Percentiles rank a stretch among this genome's conserved stretches.
These are phyloP conservation scores for Rhynchomys soricoides DNA, from an alignment of 2,113 vertebrate species.

Conservation along the genomic window DNA sequence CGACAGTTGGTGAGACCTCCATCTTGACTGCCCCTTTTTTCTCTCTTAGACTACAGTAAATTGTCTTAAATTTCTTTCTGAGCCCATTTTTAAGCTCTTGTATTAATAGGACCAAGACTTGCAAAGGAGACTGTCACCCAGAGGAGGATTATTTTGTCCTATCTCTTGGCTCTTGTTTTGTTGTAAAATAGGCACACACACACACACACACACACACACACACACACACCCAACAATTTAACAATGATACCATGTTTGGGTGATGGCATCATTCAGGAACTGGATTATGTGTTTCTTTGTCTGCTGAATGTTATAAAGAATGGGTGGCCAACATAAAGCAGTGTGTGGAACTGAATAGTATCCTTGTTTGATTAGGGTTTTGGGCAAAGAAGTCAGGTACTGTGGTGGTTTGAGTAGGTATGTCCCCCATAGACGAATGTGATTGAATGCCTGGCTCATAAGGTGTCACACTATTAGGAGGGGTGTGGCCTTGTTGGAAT, in stretches of 20 bases:
- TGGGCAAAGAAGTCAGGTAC: not conserved
- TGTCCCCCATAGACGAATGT: too few species aligned
- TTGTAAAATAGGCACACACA: not conserved
- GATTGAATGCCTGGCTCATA: not conserved
- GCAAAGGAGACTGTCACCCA: not conserved
- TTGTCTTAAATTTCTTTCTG: not conserved
- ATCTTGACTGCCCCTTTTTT: not conserved
- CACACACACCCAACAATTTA: not conserved
- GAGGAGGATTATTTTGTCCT: not conserved
- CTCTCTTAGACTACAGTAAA: not conserved
- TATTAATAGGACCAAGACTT: not conserved
- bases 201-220: too few species aligned
- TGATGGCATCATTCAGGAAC: not conserved
- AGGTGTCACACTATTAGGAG: not conserved
- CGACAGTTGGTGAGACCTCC: not conserved
- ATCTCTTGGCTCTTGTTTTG: not conserved
- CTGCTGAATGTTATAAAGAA: not conserved
- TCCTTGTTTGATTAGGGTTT: not conserved
- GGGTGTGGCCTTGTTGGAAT: not conserved
- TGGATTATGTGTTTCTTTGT: not conserved
- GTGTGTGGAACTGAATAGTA: not conserved
- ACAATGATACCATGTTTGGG: not conserved
- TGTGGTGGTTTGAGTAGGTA: too few species aligned
- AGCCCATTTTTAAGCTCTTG: not conserved
- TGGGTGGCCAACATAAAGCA: not conserved